Evolutionary conservation across 2,888 invertebrate species (phyloP).

Genomic region (Campoletis raptor): DNA sequence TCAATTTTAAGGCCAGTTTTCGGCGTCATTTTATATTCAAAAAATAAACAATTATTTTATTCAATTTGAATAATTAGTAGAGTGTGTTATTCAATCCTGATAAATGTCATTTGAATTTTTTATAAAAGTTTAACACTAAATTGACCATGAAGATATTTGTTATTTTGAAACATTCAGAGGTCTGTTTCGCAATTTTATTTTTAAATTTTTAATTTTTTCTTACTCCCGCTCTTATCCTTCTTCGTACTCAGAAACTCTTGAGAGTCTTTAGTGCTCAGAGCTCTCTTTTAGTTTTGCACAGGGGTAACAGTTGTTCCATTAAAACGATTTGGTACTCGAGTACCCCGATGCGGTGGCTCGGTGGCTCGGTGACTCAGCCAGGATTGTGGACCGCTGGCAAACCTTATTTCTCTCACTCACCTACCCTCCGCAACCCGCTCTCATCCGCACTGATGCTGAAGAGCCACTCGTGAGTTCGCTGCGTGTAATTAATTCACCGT

Average conservation of each 20-base stretch:
- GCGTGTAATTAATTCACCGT: constrained; percentile 83
- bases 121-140: not conserved
- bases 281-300: constrained; percentile 62
- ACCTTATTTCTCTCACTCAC: constrained; percentile 34
- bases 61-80: not conserved
- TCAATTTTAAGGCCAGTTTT: constrained; percentile 24
- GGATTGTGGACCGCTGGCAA: constrained; percentile 61
- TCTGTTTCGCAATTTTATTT: not conserved
- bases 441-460: constrained; percentile 71
- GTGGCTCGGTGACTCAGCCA: constrained; percentile 65
- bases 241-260: constrained; percentile 14
- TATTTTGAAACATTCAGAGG: not conserved
- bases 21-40: not conserved
- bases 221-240: constrained; percentile 6
- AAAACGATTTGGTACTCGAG: constrained; percentile 82
- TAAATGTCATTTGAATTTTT: not conserved
- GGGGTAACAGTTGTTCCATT: constrained; percentile 82
- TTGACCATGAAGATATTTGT: not conserved
- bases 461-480: constrained; percentile 78
- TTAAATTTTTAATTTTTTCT: not conserved
- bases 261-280: constrained; percentile 45
- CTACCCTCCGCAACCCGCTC: constrained; percentile 63
- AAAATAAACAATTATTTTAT: not conserved
- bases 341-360: constrained; percentile 69
- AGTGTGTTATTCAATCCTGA: not conserved